These are phyloP conservation scores for Calephelis nemesis DNA, from an alignment of 1,140 invertebrate genomes.

Conservation along the genomic window DNA sequence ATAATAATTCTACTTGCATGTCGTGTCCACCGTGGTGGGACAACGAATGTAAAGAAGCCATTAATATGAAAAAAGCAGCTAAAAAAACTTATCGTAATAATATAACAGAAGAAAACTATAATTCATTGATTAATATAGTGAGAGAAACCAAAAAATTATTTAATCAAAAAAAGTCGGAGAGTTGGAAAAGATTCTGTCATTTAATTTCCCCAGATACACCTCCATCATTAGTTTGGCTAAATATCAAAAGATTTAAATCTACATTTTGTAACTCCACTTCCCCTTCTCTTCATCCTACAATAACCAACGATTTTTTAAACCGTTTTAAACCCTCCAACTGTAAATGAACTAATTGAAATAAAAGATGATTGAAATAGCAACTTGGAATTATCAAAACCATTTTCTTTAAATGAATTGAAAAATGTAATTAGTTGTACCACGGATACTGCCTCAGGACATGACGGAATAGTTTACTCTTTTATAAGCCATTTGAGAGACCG, in stretches of 20 bases:
- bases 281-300: neutral
- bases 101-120: conserved; percentile 18
- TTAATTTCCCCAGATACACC: neutral
- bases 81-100: neutral
- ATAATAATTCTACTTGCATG: neutral
- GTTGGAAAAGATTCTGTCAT: neutral
- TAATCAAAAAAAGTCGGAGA: neutral
- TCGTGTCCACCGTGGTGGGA: conserved; percentile 15
- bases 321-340: neutral
- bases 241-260: conserved; percentile 5
- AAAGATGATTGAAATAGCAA: neutral
- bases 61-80: neutral
- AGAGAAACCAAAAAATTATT: neutral
- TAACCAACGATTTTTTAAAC: neutral
- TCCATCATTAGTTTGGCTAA: conserved; percentile 1
- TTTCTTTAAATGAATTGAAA: too few species aligned
- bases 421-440: too few species aligned
- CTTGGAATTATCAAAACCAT: too few species aligned
- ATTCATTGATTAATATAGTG: neutral
- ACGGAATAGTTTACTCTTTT: too few species aligned
- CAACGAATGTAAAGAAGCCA: conserved; percentile 9
- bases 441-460: too few species aligned
- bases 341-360: neutral
- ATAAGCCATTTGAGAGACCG: too few species aligned
- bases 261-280: neutral